A percentile compares a stretch with the other conserved stretches of the same genome.
These are phyloP conservation scores for Calypte anna DNA, from an alignment of 2,113 vertebrate genomes.

Conservation along the genomic window DNA sequence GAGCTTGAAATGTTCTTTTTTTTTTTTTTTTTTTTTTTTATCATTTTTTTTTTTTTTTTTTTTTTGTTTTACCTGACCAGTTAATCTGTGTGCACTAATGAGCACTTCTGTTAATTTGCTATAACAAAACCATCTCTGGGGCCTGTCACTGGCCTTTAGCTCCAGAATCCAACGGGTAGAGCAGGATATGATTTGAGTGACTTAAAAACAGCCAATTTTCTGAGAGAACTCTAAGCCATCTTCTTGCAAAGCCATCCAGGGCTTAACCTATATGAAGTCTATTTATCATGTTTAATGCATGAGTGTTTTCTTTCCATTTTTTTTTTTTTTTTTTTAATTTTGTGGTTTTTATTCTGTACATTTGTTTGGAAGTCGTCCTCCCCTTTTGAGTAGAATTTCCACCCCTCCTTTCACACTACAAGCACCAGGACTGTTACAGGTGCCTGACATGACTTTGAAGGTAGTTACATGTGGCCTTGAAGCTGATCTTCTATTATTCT, in stretches of 20 bases:
- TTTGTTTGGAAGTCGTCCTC: slow-evolving; percentile 63
- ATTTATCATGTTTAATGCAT: slow-evolving; percentile 83
- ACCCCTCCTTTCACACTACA: slow-evolving; percentile 8
- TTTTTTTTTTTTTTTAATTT: not conserved
- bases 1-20: slow-evolving; percentile 81
- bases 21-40: slow-evolving; percentile 22
- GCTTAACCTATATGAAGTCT: slow-evolving; percentile 77
- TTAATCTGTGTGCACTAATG: slow-evolving; percentile 78
- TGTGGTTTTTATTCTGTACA: slow-evolving; percentile 56
- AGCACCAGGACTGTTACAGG: slow-evolving; percentile 39
- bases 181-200: slow-evolving; percentile 35
- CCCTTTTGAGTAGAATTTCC: slow-evolving; percentile 5
- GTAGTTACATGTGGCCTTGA: slow-evolving; percentile 64
- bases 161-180: not conserved
- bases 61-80: slow-evolving; percentile 73
- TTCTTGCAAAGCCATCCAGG: slow-evolving; percentile 69
- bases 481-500: slow-evolving; percentile 64
- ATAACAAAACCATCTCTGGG: not conserved
- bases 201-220: slow-evolving; percentile 43
- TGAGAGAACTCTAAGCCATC: slow-evolving; percentile 77
- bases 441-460: slow-evolving; percentile 43
- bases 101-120: slow-evolving; percentile 76
- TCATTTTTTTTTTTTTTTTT: slow-evolving; percentile 55
- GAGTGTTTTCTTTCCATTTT: slow-evolving; percentile 66
- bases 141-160: not conserved